phyloP scores from a whole-genome alignment of 1,140 invertebrate genomes.

The Pogonognathellus flavescens region DNA sequence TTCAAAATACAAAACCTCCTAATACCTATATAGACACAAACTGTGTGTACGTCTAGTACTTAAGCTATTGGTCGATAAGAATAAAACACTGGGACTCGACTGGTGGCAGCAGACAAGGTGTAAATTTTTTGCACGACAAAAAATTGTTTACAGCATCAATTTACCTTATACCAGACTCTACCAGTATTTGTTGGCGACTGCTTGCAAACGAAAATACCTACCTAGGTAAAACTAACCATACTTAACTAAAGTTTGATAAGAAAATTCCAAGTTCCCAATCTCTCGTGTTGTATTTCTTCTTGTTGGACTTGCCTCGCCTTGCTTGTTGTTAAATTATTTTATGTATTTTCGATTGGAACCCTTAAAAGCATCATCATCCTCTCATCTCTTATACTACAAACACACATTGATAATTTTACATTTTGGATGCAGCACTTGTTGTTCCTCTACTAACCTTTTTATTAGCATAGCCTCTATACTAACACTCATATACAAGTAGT shows the following conservation, averaged over 20 bases:
- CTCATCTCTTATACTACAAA: no score
- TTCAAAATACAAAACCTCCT: no score
- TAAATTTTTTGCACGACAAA: background rate
- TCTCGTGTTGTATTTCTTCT: no score
- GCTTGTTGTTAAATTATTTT: background rate
- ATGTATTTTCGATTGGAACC: background rate
- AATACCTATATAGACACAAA: no score
- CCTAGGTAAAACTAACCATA: constrained; percentile 21
- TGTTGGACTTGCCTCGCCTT: no score
- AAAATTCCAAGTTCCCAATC: background rate
- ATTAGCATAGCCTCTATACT: background rate
- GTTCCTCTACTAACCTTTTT: no score
- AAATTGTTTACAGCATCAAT: constrained; percentile 24
- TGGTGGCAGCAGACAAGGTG: background rate
- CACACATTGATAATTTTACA: background rate
- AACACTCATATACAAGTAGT: background rate
- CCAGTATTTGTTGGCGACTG: background rate
- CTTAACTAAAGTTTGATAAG: constrained; percentile 20
- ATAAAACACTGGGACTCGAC: no score
- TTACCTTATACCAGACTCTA: background rate
- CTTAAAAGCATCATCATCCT: background rate
- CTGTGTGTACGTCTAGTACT: no score
- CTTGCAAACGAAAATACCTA: background rate
- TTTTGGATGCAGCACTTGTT: no score
- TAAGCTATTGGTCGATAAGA: no score